These are phyloP conservation scores for Caenorhabditis afra DNA, from an alignment of 2,888 invertebrate genomes.

Conservation along the genomic window DNA sequence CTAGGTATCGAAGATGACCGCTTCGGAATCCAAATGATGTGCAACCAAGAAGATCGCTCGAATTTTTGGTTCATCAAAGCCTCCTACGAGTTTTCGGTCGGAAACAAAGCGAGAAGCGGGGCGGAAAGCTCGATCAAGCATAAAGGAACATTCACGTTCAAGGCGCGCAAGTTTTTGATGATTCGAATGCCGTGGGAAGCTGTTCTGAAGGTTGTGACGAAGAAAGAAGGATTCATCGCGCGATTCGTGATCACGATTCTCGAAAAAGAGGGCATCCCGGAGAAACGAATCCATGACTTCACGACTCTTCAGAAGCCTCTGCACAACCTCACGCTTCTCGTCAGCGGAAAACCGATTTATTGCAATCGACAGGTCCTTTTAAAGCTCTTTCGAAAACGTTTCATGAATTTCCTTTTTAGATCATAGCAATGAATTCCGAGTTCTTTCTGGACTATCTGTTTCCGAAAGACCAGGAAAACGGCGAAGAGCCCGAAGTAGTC, in stretches of 20 bases:
- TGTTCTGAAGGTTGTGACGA: not conserved
- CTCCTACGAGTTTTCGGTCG: not conserved
- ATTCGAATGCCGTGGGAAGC: not conserved
- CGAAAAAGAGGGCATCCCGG: slow-evolving; percentile 2
- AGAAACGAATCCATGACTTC: slow-evolving; percentile 31
- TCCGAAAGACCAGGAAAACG: not conserved
- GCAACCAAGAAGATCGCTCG: slow-evolving; percentile 36
- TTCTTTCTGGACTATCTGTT: slow-evolving; percentile 19
- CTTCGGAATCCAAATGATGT: slow-evolving; percentile 18
- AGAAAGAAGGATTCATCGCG: slow-evolving; percentile 1
- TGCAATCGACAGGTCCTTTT: slow-evolving; percentile 21
- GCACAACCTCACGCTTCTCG: slow-evolving; percentile 13
- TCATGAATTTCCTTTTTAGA: slow-evolving; percentile 12
- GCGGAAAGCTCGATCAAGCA: not conserved
- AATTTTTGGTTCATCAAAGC: slow-evolving; percentile 24
- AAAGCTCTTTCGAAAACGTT: not conserved
- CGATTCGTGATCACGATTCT: not conserved
- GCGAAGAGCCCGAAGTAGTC: not conserved
- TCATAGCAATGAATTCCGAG: slow-evolving; percentile 31
- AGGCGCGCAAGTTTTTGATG: slow-evolving; percentile 16
- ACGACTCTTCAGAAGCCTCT: not conserved
- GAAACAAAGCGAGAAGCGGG: not conserved
- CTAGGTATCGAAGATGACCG: slow-evolving; percentile 5
- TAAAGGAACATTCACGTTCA: not conserved
- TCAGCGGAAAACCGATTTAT: slow-evolving; percentile 19